Conservation (phyloP, 2,888 invertebrate species). For the Geophilus truncorum region DNA sequence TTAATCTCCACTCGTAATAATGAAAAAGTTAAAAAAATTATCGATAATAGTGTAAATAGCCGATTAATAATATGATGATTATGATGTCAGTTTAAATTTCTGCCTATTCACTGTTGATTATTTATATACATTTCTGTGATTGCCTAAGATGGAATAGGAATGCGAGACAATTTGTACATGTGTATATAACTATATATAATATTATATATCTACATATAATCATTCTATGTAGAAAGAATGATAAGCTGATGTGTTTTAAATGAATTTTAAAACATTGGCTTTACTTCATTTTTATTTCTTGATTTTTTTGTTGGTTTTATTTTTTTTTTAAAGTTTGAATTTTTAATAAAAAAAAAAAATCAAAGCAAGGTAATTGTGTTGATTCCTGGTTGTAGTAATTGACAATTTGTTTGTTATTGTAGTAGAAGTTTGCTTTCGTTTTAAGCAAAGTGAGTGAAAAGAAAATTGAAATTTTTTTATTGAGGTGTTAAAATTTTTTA, state of each 20-base stretch:
- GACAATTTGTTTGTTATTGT: not conserved
- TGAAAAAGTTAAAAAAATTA: not conserved
- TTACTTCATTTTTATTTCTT: not conserved
- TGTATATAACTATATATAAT: not conserved
- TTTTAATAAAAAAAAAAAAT: too few relatives aligned
- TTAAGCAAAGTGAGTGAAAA: not conserved
- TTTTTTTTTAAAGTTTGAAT: not conserved
- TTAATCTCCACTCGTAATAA: not conserved
- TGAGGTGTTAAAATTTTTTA: not conserved
- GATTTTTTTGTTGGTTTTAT: not conserved
- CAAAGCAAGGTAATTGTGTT: not conserved
- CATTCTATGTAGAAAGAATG: not conserved
- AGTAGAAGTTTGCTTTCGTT: not conserved
- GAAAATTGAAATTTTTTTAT: not conserved
- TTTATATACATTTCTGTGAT: conserved; percentile 23
- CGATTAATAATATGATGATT: not conserved
- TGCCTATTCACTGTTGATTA: conserved; percentile 17
- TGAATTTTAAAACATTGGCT: not conserved
- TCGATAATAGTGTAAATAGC: conserved; percentile 3
- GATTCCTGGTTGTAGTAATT: not conserved
- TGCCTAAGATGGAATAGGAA: not conserved
- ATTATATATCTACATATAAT: not conserved
- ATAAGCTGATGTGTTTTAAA: not conserved
- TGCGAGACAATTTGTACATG: conserved; percentile 15
- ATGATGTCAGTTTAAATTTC: not conserved